Percentiles rank a stretch among this genome's conserved stretches.
phyloP scores from a whole-genome alignment of 2,888 invertebrate genomes.

The Apodemia mormo region DNA sequence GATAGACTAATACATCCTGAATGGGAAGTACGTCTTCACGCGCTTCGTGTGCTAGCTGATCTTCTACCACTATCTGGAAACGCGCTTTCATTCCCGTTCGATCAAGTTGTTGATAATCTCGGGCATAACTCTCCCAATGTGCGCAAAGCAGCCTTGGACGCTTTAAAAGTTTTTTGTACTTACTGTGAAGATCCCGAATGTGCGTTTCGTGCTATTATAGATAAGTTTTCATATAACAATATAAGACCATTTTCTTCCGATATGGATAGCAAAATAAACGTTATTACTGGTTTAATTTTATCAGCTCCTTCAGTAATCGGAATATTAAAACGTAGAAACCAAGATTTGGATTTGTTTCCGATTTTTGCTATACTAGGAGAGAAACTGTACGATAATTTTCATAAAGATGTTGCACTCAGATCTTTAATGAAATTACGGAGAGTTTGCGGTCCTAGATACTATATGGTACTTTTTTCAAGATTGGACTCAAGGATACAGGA shows the following conservation, averaged over 20 bases:
- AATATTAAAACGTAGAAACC: constrained; percentile 75
- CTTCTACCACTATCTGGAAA: constrained; percentile 87
- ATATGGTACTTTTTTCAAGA: constrained; percentile 79
- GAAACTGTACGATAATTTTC: constrained; percentile 74
- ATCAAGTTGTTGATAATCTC: constrained; percentile 88
- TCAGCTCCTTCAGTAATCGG: constrained; percentile 84
- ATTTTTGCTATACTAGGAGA: constrained; percentile 79
- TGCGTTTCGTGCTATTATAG: constrained; percentile 84
- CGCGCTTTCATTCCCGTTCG: constrained; percentile 86
- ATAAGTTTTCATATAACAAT: constrained; percentile 84
- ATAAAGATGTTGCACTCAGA: constrained; percentile 87
- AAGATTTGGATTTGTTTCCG: constrained; percentile 71
- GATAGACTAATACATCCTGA: constrained; percentile 89
- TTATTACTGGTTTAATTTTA: constrained; percentile 85
- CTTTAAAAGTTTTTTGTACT: constrained; percentile 86
- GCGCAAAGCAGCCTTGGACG: constrained; percentile 89
- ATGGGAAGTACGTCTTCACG: constrained; percentile 92
- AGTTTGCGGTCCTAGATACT: constrained; percentile 84
- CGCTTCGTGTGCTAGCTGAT: constrained; percentile 89
- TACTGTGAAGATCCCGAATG: constrained; percentile 86
- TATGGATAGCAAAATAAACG: constrained; percentile 73
- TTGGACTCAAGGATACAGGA: constrained; percentile 75
- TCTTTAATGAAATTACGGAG: constrained; percentile 87
- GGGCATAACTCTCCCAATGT: constrained; percentile 91
- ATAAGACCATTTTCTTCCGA: constrained; percentile 78